Evolutionary conservation across 2,888 invertebrate species (phyloP), one percentile per base, ranked within the genome.

Genomic region (Lymantria dispar): DNA sequence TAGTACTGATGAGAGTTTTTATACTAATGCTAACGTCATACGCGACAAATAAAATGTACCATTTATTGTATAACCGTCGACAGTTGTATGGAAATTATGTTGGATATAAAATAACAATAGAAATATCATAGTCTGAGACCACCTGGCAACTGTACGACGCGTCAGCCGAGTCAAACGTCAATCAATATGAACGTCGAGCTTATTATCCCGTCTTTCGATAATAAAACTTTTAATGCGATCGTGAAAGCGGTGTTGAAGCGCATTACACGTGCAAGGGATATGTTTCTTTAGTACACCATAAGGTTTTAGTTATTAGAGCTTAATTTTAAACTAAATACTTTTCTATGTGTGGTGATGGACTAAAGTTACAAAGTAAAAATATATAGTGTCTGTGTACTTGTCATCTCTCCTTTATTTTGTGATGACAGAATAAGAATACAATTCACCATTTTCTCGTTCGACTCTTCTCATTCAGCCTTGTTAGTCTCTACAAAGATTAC

Each of bases 141-240:
- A 82, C 82, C 82, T 81, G 80, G 80, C 72, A 59, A 65, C 68
- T 52, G 65, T 56, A 12, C 1, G 22, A 22, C 22, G 68, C 68
- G 76, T 68, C 72, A 71, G 71, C 61, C 69, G 68, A 70, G 68
- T 78, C 74, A 74, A 72, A 71, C 65, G 76, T 77, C 78, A 68
- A 64, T 81, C 80, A 78, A 66, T 70, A 68, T 64, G 70, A 72
- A 70, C 67, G 61, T 59, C 53, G 66, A 64, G 62, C 69, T 22
- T 76, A 81, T 80, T 80, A 80, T 80, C 68, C 74, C 67, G 76
- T 78, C 77, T 74, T 74, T 72, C 68, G 70, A 72, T 76, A 79
- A 82, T 81, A 81, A 80, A 79, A 80, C 63, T 75, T 80, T 78
- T 78, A 80, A 80, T 76, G 72, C 60, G 72, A 71, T 74, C 76